These are phyloP conservation scores for Anarhynchus alexandrinus DNA, from an alignment of 2,113 vertebrate genomes.

Conservation along the genomic window DNA sequence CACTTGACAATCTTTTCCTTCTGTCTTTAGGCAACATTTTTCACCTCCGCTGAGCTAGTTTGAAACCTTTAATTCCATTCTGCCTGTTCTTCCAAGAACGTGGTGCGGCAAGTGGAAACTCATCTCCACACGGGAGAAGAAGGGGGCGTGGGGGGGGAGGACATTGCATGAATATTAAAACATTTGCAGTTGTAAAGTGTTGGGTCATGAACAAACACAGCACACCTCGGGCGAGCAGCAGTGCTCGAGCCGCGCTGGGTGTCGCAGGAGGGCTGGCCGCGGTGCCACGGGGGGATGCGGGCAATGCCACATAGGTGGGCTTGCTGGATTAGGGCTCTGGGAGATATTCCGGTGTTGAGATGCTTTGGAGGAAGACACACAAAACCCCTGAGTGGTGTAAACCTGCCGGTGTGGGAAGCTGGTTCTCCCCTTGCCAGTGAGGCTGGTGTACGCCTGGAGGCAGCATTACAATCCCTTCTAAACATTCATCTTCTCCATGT, in stretches of 20 bases:
- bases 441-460: neutral
- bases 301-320: neutral
- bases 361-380: neutral
- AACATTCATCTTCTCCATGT: neutral
- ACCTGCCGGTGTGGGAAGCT: neutral
- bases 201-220: neutral
- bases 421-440: neutral
- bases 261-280: neutral
- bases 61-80: conserved; percentile 45
- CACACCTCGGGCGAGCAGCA: neutral
- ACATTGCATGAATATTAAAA: neutral
- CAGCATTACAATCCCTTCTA: neutral
- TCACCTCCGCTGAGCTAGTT: conserved; percentile 37
- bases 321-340: neutral
- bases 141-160: neutral
- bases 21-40: conserved; percentile 62
- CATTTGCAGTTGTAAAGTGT: neutral
- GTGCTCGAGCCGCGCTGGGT: neutral
- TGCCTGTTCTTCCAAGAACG: conserved; percentile 19
- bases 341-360: neutral
- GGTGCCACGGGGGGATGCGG: fast-evolving
- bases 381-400: neutral
- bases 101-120: conserved; percentile 16
- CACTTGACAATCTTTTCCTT: conserved; percentile 48
- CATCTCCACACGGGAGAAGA: neutral